Evolutionary conservation across 1,140 invertebrate species (phyloP), one percentile per base, ranked within the genome.

Genomic region (Brevipalpus yothersi): DNA sequence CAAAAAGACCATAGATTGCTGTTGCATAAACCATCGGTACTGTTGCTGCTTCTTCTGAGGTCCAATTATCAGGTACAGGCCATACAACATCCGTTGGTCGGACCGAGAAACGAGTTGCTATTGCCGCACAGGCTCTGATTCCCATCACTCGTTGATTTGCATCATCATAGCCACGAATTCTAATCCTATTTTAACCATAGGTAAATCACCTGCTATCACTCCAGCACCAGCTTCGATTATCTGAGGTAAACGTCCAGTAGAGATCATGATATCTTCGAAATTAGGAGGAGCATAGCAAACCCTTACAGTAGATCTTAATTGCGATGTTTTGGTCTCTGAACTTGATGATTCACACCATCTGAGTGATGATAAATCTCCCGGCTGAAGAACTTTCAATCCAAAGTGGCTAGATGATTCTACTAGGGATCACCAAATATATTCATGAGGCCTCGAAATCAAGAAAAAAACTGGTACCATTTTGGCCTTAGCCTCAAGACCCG

Each of bases 11-110:
- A 72, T 95, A 96, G 71, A 93, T 96, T 49, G 80, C 85, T 10
- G 90, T 94, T 23, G 85, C 77, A 69, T 93, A 94, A n/a, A 86
- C 88, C 39, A 91, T 86, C 4, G 93, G 93, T 63, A 96, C 82
- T 0, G 91, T 92, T 0, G 89, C 80, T 41, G 92, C 92, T 68
- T 96, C 79, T 69, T 89, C 84, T 57, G 96, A 73, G 19, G 79
- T 81, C 91, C 91, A 96, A 40, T 79, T 75, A 0, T 81, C 76
- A 0, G 91, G 92, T 41, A 96, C 80, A 41, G 23, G 12, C 23
- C 4, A 41, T 2, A 8, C 8, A 17, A 55, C 31, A 55, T 55
- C 53, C 23, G 31, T 39, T 55, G 23, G 12, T 4, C 23, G 8
- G n/a, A 55, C 7, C 8, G 39, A 4, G 10, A 95, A 82, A 23